A percentile compares a stretch with the other conserved stretches of the same genome.
These are phyloP conservation scores for Darevskia nairensis DNA, from an alignment of 2,797 vertebrate genomes.

Conservation along the genomic window DNA sequence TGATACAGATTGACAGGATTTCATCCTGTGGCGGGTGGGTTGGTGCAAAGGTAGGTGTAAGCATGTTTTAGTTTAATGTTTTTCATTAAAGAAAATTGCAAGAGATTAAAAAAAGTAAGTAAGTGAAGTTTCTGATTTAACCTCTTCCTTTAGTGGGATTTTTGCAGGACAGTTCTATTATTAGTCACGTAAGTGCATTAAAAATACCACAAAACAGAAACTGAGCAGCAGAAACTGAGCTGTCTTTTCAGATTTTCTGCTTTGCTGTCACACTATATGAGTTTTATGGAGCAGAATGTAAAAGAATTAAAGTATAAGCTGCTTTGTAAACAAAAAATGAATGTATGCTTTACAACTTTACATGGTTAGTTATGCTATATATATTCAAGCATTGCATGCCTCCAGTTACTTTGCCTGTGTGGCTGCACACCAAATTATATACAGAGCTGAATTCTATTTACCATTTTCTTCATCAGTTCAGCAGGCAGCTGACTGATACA, in stretches of 20 bases:
- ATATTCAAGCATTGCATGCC: neutral
- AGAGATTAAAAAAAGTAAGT: neutral
- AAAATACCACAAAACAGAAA: neutral
- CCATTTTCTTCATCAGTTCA: neutral
- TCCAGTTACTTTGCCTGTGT: neutral
- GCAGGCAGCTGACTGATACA: neutral
- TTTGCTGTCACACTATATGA: neutral
- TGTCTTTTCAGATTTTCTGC: neutral
- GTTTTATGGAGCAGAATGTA: neutral
- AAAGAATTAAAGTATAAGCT: neutral
- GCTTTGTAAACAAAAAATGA: neutral
- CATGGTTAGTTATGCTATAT: neutral
- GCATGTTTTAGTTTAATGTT: neutral
- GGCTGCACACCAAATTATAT: neutral
- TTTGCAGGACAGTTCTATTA: neutral
- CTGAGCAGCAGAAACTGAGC: neutral
- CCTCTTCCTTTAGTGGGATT: conserved; percentile 23
- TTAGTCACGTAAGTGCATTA: neutral
- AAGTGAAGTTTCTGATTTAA: conserved; percentile 38
- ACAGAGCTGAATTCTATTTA: neutral
- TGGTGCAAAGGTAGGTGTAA: neutral
- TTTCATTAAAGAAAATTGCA: conserved; percentile 33
- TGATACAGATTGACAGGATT: neutral
- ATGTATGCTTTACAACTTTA: neutral
- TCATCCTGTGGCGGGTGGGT: neutral